Evolutionary conservation across 2,888 invertebrate genomes (phyloP).

Genomic region (Theretra japonica): DNA sequence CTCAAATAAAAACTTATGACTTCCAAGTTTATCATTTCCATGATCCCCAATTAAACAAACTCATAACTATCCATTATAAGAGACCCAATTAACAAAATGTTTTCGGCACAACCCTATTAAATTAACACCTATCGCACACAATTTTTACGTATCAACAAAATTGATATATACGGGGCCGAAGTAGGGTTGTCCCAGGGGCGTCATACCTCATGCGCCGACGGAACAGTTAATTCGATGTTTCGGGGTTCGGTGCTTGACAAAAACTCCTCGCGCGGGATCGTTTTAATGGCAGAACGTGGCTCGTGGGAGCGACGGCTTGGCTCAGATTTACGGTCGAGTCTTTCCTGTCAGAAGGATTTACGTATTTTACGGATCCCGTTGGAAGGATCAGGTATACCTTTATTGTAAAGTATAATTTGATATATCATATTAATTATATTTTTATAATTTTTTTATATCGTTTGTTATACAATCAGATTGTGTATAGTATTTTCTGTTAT

Average conservation of each 20-base stretch:
- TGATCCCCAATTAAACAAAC: too few species aligned
- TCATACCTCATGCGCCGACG: slow-evolving; percentile 9
- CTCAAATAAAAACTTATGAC: too few species aligned
- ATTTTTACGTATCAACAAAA: slow-evolving; percentile 8
- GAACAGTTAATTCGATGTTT: slow-evolving; percentile 21
- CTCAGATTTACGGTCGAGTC: not conserved
- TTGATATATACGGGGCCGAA: slow-evolving; percentile 12
- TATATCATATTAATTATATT: too few species aligned
- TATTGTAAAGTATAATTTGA: not conserved
- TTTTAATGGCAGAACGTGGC: not conserved
- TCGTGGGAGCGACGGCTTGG: not conserved
- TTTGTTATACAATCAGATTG: too few species aligned
- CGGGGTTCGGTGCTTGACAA: slow-evolving; percentile 10
- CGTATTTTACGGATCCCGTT: not conserved
- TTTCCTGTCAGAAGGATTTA: slow-evolving; percentile 2
- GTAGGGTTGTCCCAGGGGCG: slow-evolving; percentile 10
- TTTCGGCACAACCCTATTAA: not conserved
- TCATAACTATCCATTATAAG: too few species aligned
- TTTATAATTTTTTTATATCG: too few species aligned
- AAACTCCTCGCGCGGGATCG: not conserved
- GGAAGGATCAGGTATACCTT: not conserved
- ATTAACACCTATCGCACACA: not conserved
- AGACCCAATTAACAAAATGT: not conserved
- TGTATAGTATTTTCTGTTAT: too few species aligned
- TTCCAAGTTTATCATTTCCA: too few species aligned